Evolutionary conservation across 1,140 invertebrate genomes (phyloP), one percentile per base, ranked within the genome.

Genomic region (Aphelinus certus): DNA sequence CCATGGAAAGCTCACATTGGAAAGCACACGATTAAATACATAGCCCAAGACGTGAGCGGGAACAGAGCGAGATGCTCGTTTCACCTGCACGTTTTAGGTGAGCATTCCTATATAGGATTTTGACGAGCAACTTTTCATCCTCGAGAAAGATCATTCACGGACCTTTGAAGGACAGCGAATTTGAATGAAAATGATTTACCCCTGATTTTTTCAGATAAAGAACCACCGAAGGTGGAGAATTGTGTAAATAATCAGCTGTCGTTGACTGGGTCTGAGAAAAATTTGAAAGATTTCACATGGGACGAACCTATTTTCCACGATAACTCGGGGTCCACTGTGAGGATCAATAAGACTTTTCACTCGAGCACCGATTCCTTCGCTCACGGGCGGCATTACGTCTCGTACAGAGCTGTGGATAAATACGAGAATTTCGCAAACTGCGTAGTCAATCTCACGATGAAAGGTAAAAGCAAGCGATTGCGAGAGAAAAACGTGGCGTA

Each of bases 301-400:
- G 90, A 92, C 65, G 91, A 92, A 77, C 93, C 93, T 26, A 81
- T 90, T 5, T 92, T 93, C 82, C 90, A 90, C 75, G 93, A 94
- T 79, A 94, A 94, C 84, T 93, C 93, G 0, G 89, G 88, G 58
- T 76, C 83, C 53, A 79, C 82, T 0, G 79, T 90, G 0, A 82
- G 76, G 64, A 81, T 91, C 0, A 82, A 81, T 10, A 79, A 77
- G 62, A 82, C 76, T 61, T 75, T 83, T 73, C 26, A 64, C n/a
- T 60, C 75, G 1, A 92, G 93, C 83, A 85, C 87, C 2, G 79
- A 89, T 26, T 26, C 26, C 26, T 26, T 26, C 26, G 26, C 26
- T 26, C 26, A 26, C 7, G 92, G 92, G 1, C 87, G 82, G n/a
- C 92, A 91, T 0, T 73, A 82, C 66, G 88, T 94, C 0, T 87